phyloP scores from a whole-genome alignment of 2,888 invertebrate genomes.

The Hydrotaea diabolus region DNA sequence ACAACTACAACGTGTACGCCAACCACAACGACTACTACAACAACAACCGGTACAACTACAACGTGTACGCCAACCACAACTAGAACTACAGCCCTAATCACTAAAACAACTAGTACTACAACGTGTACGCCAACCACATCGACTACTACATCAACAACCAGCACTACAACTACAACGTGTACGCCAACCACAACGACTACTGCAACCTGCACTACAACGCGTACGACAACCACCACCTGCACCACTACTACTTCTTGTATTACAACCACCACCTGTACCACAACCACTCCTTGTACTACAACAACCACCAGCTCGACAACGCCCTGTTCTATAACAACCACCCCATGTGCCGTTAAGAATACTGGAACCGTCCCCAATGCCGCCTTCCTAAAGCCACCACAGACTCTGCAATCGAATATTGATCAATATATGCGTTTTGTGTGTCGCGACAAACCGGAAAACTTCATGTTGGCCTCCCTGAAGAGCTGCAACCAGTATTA shows the following conservation, averaged over 20 bases:
- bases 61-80: background rate
- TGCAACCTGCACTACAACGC: background rate
- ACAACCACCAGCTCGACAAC: background rate
- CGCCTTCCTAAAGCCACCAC: slow-evolving; percentile 17
- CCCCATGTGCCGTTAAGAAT: background rate
- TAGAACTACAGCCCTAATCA: background rate
- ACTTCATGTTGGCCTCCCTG: slow-evolving; percentile 75
- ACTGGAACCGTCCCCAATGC: no score
- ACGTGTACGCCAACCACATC: background rate
- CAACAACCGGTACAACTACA: background rate
- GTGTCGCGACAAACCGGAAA: slow-evolving; percentile 74
- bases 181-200: background rate
- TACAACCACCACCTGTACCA: background rate
- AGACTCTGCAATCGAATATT: slow-evolving; percentile 58
- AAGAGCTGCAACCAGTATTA: slow-evolving; percentile 76
- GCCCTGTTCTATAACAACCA: background rate
- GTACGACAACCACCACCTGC: background rate
- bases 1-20: background rate
- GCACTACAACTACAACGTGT: background rate
- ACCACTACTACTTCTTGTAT: background rate
- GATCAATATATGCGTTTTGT: slow-evolving; percentile 70
- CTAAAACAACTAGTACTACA: background rate
- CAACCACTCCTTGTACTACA: slow-evolving; percentile 14
- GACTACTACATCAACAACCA: background rate
- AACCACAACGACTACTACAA: background rate